These are phyloP conservation scores for Etheostoma perlongum DNA, from an alignment of 2,797 vertebrate genomes.

Conservation along the genomic window DNA sequence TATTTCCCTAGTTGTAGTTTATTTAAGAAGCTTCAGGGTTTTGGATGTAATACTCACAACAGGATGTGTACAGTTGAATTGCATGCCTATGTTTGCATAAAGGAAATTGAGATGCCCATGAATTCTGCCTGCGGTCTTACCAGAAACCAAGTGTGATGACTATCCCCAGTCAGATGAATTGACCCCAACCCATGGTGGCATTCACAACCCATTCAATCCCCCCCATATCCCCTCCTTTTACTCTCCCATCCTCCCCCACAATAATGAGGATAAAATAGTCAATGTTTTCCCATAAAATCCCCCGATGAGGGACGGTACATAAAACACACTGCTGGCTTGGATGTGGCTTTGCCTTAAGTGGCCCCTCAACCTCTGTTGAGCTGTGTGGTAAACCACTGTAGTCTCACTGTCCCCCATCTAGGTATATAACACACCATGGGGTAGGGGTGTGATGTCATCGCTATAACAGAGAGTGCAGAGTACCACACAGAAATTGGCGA, in stretches of 20 bases:
- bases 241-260: conserved; percentile 60
- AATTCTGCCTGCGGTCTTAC: conserved; percentile 71
- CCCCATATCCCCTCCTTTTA: conserved; percentile 35
- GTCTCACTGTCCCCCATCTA: conserved; percentile 78
- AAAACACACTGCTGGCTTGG: conserved; percentile 72
- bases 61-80: conserved; percentile 57
- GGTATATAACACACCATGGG: conserved; percentile 82
- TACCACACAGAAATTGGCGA: conserved; percentile 67
- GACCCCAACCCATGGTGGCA: conserved; percentile 65
- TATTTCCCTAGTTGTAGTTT: conserved; percentile 40
- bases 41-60: conserved; percentile 44
- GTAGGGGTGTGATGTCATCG: conserved; percentile 78
- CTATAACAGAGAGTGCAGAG: conserved; percentile 64
- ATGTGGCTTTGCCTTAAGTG: conserved; percentile 82
- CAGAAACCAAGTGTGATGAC: conserved; percentile 74
- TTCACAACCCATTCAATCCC: conserved; percentile 57
- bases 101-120: conserved; percentile 69
- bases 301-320: conserved; percentile 68
- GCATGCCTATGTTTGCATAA: conserved; percentile 65
- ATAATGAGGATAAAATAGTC: conserved; percentile 74
- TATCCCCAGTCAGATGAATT: conserved; percentile 64
- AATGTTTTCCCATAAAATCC: conserved; percentile 80
- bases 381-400: conserved; percentile 81
- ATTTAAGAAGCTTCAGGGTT: conserved; percentile 26
- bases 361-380: conserved; percentile 77